A percentile compares a stretch with the other conserved stretches of the same genome.
These are phyloP conservation scores for Nebria brevicollis DNA, from an alignment of 2,888 invertebrate species.

Conservation along the genomic window DNA sequence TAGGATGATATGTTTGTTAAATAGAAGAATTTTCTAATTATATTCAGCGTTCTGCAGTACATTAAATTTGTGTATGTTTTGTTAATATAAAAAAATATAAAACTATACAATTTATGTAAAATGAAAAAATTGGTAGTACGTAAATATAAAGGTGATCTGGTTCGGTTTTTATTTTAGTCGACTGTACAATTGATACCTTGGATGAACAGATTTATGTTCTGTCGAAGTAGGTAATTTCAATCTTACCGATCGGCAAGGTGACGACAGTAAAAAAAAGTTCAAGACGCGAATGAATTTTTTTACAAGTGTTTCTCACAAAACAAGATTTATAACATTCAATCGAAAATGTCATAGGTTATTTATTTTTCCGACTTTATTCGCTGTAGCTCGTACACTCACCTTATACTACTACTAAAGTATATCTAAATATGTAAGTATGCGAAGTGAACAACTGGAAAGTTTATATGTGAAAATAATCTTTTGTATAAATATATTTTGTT, in stretches of 20 bases:
- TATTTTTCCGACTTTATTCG: background rate
- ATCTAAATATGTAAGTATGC: no score
- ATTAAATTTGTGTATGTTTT: no score
- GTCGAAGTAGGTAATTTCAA: background rate
- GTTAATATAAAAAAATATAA: no score
- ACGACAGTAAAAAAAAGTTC: background rate
- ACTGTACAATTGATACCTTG: background rate
- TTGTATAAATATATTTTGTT: no score
- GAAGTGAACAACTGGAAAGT: no score
- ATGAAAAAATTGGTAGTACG: no score
- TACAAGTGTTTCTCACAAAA: background rate
- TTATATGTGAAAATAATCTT: no score
- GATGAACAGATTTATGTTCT: background rate
- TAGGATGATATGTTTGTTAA: background rate
- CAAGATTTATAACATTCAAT: background rate
- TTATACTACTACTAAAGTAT: no score
- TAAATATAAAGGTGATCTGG: background rate
- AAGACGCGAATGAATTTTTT: background rate
- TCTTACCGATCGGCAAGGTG: background rate
- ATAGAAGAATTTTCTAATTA: background rate
- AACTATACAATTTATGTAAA: no score
- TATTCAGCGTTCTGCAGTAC: no score
- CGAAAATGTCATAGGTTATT: constrained; percentile 1
- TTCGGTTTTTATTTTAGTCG: background rate
- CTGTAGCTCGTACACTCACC: background rate